A percentile compares a stretch with the other conserved stretches of the same genome.
Conservation (phyloP, 2,113 vertebrate species). For the Paramormyrops kingsleyae region DNA sequence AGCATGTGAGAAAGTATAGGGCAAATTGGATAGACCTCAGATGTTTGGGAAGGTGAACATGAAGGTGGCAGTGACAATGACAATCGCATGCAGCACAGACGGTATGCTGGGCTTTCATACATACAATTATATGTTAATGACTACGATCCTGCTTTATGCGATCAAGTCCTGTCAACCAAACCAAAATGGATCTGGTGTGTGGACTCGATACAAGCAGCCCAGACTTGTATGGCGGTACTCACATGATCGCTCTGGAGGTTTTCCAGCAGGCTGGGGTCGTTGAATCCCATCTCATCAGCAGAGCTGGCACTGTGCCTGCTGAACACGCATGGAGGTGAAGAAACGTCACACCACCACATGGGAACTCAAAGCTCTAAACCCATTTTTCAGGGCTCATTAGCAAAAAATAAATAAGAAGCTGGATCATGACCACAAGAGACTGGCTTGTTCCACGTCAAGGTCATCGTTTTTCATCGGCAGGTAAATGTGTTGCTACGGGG, state of each 20-base stretch:
- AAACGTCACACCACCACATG: background rate
- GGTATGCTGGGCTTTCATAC: background rate
- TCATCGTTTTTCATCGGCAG: background rate
- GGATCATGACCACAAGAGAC: background rate
- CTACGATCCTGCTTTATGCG: background rate
- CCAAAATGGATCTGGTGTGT: background rate
- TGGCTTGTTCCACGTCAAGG: background rate
- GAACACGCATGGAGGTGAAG: constrained; percentile 9
- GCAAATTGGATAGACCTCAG: background rate
- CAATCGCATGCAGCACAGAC: background rate
- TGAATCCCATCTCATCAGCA: constrained; percentile 79
- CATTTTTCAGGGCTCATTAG: background rate
- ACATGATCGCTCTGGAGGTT: constrained; percentile 96
- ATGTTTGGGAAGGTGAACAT: background rate
- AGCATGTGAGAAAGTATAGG: background rate
- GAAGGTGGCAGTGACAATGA: background rate
- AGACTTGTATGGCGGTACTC: constrained; percentile 52
- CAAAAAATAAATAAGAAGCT: background rate
- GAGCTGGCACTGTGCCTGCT: constrained; percentile 75
- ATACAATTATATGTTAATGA: background rate
- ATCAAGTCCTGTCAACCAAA: background rate
- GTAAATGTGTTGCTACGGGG: background rate
- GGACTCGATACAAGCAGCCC: background rate
- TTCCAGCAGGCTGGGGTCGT: constrained; percentile 83
- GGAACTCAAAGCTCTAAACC: background rate